Evolutionary conservation across 2,888 invertebrate genomes (phyloP), one percentile per base, ranked within the genome.

Genomic region (Platycheirus albimanus): DNA sequence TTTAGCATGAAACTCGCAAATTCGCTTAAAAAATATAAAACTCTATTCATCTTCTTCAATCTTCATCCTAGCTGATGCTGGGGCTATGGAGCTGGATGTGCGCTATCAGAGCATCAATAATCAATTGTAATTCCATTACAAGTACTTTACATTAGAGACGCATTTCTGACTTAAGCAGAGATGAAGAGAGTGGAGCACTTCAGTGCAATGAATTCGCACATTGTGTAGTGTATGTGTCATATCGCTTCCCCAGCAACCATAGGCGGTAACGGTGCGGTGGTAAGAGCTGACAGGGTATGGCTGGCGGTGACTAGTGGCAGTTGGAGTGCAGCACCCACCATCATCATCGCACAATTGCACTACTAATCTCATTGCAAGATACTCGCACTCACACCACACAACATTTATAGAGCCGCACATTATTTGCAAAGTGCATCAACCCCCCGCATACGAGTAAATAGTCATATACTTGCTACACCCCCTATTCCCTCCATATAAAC

Each of bases 111-210:
- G 83, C 83, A 83, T 83, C 83, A 83, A 83, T 83, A 83, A 83
- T 74, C 83, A 83, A 83, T 83, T 83, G 83, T 83, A 83, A 83
- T 83, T 83, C 78, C 78, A 83, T 83, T 83, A 83, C 83, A 78
- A 83, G 83, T 83, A 74, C 72, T 69, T 49, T 64, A 28, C 63
- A 63, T 74, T 69, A 41, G 41, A 41, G 58, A 38, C 49, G 77
- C 33, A 51, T 30, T 20, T 51, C 56, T 38, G 49, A 47, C n/a
- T 28, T 30, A 28, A 56, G 58, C 54, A 36, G 54, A 17, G 54
- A n/a, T n/a, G n/a, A n/a, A n/a, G n/a, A n/a, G n/a, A n/a, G n/a
- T n/a, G n/a, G 3, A 33, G 56, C 69, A 51, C 77, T 61, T 45
- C 54, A 74, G 10, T 43, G 49, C 67, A 56, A 52, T 63, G 83